Evolutionary conservation across 2,888 invertebrate genomes (phyloP), one percentile per base, ranked within the genome.

Genomic region (Caenorhabditis imperialis): DNA sequence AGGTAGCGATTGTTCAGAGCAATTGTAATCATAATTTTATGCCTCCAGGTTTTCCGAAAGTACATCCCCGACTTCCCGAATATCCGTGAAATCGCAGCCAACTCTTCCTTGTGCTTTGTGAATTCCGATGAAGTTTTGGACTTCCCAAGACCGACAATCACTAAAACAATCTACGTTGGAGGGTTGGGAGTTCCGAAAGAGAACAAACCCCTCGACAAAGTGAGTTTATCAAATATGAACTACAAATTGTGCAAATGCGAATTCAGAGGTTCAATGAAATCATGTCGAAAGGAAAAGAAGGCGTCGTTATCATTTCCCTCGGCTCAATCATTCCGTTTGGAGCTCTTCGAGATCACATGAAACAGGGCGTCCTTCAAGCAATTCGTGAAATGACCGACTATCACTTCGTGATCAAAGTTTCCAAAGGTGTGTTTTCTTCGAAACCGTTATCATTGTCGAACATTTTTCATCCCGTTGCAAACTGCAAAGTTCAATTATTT

Each of bases 381-480:
- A 55, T 78, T 16, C 20, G 30, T 0, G 55, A 70, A 16, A 45
- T 78, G 42, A 25, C 51, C 12, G 77, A 84, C 37, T 85, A 84
- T 63, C 85, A 86, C 40, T 86, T 86, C 50, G 48, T 86, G 1
- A 71, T 85, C 33, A 84, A 81, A 60, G 74, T 83, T 51, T 67
- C 72, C 10, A 77, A 75, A 69, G 74, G 81, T 81, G 18, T 25
- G 51, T 1, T 16, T 12, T 18, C 14, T 16, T n/a, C 16, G 4
- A 14, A 48, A n/a, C 18, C n/a, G n/a, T n/a, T n/a, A n/a, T n/a
- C n/a, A n/a, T n/a, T n/a, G n/a, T n/a, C n/a, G n/a, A n/a, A n/a
- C n/a, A n/a, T n/a, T n/a, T n/a, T n/a, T n/a, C n/a, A n/a, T n/a
- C n/a, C 20, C n/a, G 27, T 25, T 48, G 8, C n/a, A 14, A 7